Evolutionary conservation across 2,113 vertebrate species (phyloP), one percentile per base, ranked within the genome.

Genomic region (Jaculus jaculus): DNA sequence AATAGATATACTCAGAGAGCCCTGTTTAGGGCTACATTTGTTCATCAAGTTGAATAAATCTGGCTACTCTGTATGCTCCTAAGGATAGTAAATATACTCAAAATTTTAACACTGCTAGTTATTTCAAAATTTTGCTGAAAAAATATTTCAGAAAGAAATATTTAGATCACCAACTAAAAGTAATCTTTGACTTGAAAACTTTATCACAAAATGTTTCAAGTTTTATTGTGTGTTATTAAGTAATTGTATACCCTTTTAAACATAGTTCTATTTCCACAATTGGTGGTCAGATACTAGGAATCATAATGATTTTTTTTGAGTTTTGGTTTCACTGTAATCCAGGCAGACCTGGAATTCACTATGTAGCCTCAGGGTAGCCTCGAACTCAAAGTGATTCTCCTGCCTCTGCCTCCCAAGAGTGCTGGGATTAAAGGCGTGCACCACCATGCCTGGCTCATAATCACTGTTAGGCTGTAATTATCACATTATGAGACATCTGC

Each of bases 31-130:
- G 89, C 92, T 82, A 81, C 60, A 11, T 87, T 87, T 94, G 65
- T 58, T 97, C 92, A 69, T 68, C 37, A 87, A 91, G 5, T 3
- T 94, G 92, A 85, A 89, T 80, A 94, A 93, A 86, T 51, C 26
- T 37, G 60, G 66, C 61, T 81, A 24, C 60, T 89, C 61, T 42
- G 72, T 74, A 96, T 93, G 83, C 84, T 87, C 15, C 54, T 3
- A 4, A 30, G 58, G 23, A n/a, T 63, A 68, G 77, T 93, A 84
- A 93, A 77, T 20, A 61, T 13, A 84, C 77, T 80, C 16, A 34
- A 42, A 75, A 42, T 97, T 72, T 89, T 51, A 90, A 89, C 85
- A 84, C 86, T 26, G 8, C 37, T 37, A 58, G 28, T 34, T 87
- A 72, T 92, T 92, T 13, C 30, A 58, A 37, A 94, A 87, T 78